Evolutionary conservation across 2,797 vertebrate species (phyloP).

Genomic region (Acanthis flammea): DNA sequence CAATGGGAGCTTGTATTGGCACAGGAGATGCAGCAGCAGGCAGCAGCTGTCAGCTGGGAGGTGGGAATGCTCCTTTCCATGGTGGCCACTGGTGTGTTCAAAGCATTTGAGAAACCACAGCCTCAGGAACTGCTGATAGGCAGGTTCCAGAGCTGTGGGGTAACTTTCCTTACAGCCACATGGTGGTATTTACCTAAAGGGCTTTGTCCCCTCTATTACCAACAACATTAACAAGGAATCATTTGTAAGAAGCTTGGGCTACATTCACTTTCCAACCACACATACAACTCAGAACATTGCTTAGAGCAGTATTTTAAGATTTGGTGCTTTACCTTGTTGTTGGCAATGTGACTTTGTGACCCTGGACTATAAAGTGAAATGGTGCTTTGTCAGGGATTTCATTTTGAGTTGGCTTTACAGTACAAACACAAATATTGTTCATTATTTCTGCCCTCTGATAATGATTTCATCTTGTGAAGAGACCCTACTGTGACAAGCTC

Average conservation of each 20-base stretch:
- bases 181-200: neutral
- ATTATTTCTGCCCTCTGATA: neutral
- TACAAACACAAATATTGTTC: neutral
- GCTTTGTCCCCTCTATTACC: neutral
- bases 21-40: neutral
- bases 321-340: neutral
- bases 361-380: neutral
- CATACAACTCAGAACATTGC: neutral
- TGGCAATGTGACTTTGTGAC: neutral
- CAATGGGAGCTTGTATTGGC: neutral
- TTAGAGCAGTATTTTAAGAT: neutral
- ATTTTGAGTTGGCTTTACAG: neutral
- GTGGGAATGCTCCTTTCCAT: neutral
- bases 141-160: neutral
- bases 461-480: neutral
- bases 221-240: neutral
- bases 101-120: neutral
- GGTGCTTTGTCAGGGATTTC: neutral
- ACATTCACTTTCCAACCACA: neutral
- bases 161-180: neutral
- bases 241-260: neutral
- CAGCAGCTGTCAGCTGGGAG: neutral
- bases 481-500: neutral
- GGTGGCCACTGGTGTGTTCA: rapidly evolving
- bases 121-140: neutral